Evolutionary conservation across 2,797 vertebrate species (phyloP), one percentile per base, ranked within the genome.

Genomic region (Fistularia tabacaria): DNA sequence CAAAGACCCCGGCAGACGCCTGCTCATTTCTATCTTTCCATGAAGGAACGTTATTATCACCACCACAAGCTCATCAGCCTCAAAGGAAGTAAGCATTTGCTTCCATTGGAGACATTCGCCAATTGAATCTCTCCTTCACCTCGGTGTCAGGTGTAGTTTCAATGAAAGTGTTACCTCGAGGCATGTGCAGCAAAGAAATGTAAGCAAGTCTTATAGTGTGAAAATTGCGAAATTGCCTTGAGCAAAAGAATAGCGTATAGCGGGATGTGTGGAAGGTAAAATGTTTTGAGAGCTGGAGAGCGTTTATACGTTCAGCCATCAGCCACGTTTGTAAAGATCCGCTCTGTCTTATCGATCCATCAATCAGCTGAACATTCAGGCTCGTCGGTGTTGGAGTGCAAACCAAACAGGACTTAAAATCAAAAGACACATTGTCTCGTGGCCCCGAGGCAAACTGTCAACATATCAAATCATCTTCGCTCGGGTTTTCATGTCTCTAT

Each of bases 1-100:
- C 40, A 49, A 51, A 54, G 63, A 75, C 60, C 66, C 69, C 64
- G 57, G 64, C 71, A 54, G 10, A 45, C 14, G 67, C 52, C 39
- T 15, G 63, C 65, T 79, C 64, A 37, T 63, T 75, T 78, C 58
- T 57, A 46, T 72, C 72, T 38, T 54, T 46, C 68, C 59, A 63
- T 71, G 71, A 36, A 3, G 46, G 61, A 44, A 6, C 10, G 62
- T 67, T 64, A 53, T 68, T 69, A 74, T 65, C 40, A 6, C 43
- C 0, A 36, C 59, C 38, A 15, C 62, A 57, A 54, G 73, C 57
- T 66, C 62, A 60, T 71, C 62, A 10, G 48, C 55, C 47, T 73
- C 45, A 9, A 66, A 71, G 50, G 51, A 72, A 59, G 55, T 9
- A 54, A 59, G 60, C 42, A 13, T 62, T 48, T 57, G 39, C 51